Evolutionary conservation across 2,888 invertebrate species (phyloP).

Genomic region (Ptycholaimellus sp.): DNA sequence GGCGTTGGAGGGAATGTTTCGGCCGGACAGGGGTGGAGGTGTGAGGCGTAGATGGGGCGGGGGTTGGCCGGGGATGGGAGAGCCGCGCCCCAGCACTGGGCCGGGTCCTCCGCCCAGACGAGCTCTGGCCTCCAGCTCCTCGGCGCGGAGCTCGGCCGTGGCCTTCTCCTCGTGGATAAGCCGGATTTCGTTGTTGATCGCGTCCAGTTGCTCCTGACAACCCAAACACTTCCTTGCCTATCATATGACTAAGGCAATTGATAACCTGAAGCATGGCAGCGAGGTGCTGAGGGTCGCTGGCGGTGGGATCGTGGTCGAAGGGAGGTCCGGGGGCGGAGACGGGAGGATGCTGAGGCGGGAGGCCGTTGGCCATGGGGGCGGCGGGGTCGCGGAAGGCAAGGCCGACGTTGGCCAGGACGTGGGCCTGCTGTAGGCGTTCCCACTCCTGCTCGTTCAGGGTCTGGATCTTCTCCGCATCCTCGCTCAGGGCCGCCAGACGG

Average conservation of each 20-base stretch:
- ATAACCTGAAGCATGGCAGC: slow-evolving; percentile 23
- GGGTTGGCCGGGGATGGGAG: slow-evolving; percentile 4
- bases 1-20: background rate
- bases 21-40: background rate
- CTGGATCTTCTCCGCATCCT: slow-evolving; percentile 25
- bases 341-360: too few relatives aligned
- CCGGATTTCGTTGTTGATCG: slow-evolving; percentile 94
- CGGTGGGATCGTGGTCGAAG: slow-evolving; percentile 38
- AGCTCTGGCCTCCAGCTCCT: slow-evolving; percentile 91
- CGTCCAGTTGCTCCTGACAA: slow-evolving; percentile 82
- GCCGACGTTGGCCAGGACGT: slow-evolving; percentile 67
- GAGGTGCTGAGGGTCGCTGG: slow-evolving; percentile 31
- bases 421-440: slow-evolving; percentile 66
- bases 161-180: slow-evolving; percentile 66
- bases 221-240: background rate
- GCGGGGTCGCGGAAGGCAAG: slow-evolving; percentile 64
- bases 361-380: too few relatives aligned
- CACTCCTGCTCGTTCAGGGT: slow-evolving; percentile 48
- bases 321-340: too few relatives aligned
- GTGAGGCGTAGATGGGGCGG: background rate
- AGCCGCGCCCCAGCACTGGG: slow-evolving; percentile 6
- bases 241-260: slow-evolving; percentile 7
- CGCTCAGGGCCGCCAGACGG: slow-evolving; percentile 15
- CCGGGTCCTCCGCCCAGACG: slow-evolving; percentile 38
- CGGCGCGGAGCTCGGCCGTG: slow-evolving; percentile 65